Percentiles rank a stretch among this genome's conserved stretches.
Evolutionary conservation across 1,140 invertebrate genomes (phyloP).

Genomic region (Drosophila dunni): DNA sequence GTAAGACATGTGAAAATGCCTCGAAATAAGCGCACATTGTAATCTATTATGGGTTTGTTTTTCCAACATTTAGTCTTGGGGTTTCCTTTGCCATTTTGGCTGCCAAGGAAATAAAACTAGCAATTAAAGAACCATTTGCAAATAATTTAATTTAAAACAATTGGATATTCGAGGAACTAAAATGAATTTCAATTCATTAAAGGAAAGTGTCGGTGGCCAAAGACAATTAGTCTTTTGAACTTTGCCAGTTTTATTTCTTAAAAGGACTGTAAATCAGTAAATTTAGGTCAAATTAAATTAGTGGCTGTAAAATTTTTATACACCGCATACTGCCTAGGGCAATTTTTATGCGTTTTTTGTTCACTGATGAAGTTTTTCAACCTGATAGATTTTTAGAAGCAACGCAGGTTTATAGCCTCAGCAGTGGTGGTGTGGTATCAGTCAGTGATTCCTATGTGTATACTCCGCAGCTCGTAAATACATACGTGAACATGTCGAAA

Average conservation of each 20-base stretch:
- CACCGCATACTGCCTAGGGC: no score
- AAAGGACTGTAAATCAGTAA: no score
- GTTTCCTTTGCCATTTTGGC: background rate
- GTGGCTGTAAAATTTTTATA: no score
- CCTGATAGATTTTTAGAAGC: background rate
- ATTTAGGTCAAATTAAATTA: no score
- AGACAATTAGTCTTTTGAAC: no score
- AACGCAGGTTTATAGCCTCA: background rate
- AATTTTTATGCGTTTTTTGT: background rate
- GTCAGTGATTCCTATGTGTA: background rate
- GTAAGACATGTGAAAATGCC: background rate
- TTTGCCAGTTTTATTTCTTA: no score
- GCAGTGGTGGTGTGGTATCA: background rate
- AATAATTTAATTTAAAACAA: no score
- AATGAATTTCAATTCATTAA: no score
- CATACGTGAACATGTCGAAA: background rate
- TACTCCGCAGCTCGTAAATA: background rate
- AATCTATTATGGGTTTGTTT: slow-evolving; percentile 3
- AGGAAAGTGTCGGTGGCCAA: no score
- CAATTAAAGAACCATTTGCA: no score
- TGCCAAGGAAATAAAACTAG: no score
- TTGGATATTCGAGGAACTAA: no score
- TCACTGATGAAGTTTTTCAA: background rate
- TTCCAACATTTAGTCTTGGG: background rate
- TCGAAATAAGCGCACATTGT: background rate